These are phyloP conservation scores for Botia almorhae DNA, from an alignment of 2,797 vertebrate genomes.

Conservation along the genomic window DNA sequence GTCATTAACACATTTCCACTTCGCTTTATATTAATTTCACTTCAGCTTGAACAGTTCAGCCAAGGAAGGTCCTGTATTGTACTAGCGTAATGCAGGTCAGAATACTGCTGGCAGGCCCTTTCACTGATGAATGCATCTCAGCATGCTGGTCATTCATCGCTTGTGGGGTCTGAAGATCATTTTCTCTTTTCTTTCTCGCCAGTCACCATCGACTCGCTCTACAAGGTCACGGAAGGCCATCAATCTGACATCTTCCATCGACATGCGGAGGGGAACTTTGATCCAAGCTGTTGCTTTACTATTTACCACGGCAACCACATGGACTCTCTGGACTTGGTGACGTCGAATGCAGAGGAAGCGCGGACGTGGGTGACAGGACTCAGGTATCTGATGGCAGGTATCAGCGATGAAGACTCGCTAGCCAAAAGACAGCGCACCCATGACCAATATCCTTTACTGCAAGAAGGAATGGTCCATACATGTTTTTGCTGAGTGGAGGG, in stretches of 20 bases:
- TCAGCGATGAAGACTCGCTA: constrained; percentile 95
- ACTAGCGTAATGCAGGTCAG: not conserved
- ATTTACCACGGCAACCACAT: constrained; percentile 97
- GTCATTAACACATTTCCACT: constrained; percentile 12
- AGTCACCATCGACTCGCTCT: constrained; percentile 98
- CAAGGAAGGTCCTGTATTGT: not conserved
- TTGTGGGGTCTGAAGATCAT: not conserved
- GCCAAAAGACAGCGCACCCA: constrained; percentile 93
- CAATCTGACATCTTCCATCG: constrained; percentile 95
- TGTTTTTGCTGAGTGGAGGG: too few relatives aligned
- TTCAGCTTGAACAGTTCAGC: not conserved
- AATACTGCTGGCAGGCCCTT: constrained; percentile 5
- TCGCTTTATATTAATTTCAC: not conserved
- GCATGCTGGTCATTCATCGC: not conserved
- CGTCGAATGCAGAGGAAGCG: constrained; percentile 93
- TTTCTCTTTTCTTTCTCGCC: constrained; percentile 41
- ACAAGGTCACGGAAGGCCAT: constrained; percentile 94
- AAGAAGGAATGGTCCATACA: too few relatives aligned
- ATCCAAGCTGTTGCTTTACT: constrained; percentile 93
- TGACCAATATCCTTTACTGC: constrained; percentile 91
- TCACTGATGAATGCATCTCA: constrained; percentile 21
- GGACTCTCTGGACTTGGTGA: constrained; percentile 95
- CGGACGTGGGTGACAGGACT: constrained; percentile 97
- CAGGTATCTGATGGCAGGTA: constrained; percentile 95
- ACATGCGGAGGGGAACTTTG: constrained; percentile 89